Conservation (phyloP, 2,888 invertebrate genomes). For the Ophion slaviceki region DNA sequence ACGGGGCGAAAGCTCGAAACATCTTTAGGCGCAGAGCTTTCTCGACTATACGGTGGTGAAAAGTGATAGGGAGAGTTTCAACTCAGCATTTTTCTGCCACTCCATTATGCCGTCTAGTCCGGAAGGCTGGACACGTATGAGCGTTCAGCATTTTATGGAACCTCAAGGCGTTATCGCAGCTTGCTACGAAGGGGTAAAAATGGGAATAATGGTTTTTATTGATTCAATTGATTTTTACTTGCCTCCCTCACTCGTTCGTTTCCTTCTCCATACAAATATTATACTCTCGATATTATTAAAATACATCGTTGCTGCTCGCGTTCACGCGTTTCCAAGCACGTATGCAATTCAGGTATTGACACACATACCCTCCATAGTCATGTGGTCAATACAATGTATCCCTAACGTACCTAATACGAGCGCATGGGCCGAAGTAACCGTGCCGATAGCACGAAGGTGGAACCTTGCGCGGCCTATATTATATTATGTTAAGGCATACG, state of each 20-base stretch:
- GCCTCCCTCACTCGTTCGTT: constrained; percentile 56
- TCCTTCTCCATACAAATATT: constrained; percentile 21
- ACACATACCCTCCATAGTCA: not conserved
- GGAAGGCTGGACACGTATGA: constrained; percentile 74
- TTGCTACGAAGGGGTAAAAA: constrained; percentile 62
- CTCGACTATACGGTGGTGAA: constrained; percentile 37
- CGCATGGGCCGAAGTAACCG: no score
- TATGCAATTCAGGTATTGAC: not conserved
- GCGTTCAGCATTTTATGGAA: constrained; percentile 76
- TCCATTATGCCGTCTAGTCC: constrained; percentile 57
- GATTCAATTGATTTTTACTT: constrained; percentile 71
- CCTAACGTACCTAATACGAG: not conserved
- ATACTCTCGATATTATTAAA: not conserved
- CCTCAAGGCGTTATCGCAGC: constrained; percentile 73
- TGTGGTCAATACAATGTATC: not conserved
- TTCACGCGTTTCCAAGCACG: not conserved
- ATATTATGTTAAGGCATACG: no score
- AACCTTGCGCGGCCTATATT: no score
- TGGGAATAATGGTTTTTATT: constrained; percentile 68
- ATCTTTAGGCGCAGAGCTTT: constrained; percentile 29
- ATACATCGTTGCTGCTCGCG: not conserved
- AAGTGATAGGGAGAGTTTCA: constrained; percentile 5
- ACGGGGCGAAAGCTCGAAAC: not conserved
- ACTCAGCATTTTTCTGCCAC: constrained; percentile 4
- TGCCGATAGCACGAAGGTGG: no score